Base-by-base conservation (phyloP, 2,888 invertebrate genomes). In the Cactoblastis cactorum region DNA sequence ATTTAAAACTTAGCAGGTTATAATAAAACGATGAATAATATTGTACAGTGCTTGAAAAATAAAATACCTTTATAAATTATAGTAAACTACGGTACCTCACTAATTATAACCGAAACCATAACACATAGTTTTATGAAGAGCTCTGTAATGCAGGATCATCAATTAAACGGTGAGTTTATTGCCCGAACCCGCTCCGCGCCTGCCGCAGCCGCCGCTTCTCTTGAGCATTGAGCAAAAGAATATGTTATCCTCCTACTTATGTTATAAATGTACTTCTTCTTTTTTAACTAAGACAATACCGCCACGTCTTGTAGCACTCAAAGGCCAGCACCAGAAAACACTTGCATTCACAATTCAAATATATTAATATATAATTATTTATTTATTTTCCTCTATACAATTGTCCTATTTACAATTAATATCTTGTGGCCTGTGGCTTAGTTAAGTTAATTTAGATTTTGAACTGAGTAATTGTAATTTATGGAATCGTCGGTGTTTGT, bases 391-490 rank as follows among this genome's bases (percentile, higher is more conserved):
- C n/a, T n/a, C n/a, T n/a, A n/a, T n/a, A n/a, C n/a, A n/a, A n/a
- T 28, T 24, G 8, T 24, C 14, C 14, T 9, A 15, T n/a, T 45
- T 17, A 0, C 11, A 37, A 15, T 34, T 19, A 14, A 41, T 22
- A 45, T 45, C 32, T 11, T 18, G 33, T 47, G 61, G 57, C 62
- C 55, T 61, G 65, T 59, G 65, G 68, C 71, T 69, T 65, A 67
- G 62, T 62, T 61, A 61, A 63, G 64, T 65, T 67, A 58, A 64
- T 65, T 67, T 67, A 65, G 62, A 67, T 71, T 67, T 67, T 67
- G 72, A 71, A 73, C 73, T 73, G 71, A 73, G 62, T 70, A 71
- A 69, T 71, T 59, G 71, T 69, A 71, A 65, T 59, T 24, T 38
- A 37, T 37, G 38, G 37, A 37, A 57, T 62, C 55, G 57, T 60